A percentile compares a stretch with the other conserved stretches of the same genome.
These are phyloP conservation scores for Molorchus minor DNA, from an alignment of 2,888 invertebrate species.

Conservation along the genomic window DNA sequence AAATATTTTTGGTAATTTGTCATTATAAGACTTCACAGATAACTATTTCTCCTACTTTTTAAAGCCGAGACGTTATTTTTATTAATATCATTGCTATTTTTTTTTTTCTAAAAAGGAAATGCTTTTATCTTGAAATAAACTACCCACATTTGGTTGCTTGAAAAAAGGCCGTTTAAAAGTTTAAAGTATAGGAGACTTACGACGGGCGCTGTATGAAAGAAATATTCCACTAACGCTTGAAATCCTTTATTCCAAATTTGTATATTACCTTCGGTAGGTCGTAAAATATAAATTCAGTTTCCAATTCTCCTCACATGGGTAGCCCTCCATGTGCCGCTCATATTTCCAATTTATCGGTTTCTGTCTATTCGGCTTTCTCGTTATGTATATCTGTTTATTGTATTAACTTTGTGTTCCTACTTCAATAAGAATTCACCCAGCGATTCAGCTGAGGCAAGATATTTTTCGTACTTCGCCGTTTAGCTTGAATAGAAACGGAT, in stretches of 20 bases:
- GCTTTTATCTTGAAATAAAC: too few relatives aligned
- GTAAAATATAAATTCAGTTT: conserved; percentile 44
- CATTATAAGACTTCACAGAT: too few relatives aligned
- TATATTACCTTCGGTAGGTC: conserved; percentile 39
- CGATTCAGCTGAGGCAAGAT: conserved; percentile 4
- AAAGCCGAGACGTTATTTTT: too few relatives aligned
- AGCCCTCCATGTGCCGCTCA: conserved; percentile 36
- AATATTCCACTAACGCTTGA: too few relatives aligned
- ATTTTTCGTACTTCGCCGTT: not conserved
- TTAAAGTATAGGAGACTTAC: too few relatives aligned
- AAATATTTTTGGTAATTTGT: too few relatives aligned
- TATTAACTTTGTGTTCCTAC: conserved; percentile 31
- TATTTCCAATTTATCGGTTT: conserved; percentile 40
- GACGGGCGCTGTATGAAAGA: too few relatives aligned
- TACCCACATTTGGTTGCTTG: too few relatives aligned
- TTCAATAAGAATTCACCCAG: conserved; percentile 19
- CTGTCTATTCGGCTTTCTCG: conserved; percentile 26
- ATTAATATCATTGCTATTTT: too few relatives aligned
- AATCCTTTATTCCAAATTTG: conserved; percentile 34
- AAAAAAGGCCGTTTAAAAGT: too few relatives aligned
- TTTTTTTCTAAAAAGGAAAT: too few relatives aligned
- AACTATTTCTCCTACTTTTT: too few relatives aligned
- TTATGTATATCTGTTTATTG: conserved; percentile 36
- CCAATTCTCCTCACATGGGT: conserved; percentile 36
- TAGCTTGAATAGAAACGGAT: not conserved